A percentile compares a stretch with the other conserved stretches of the same genome.
These are phyloP conservation scores for Thaumetopoea pityocampa DNA, from an alignment of 1,140 invertebrate species.

Conservation along the genomic window DNA sequence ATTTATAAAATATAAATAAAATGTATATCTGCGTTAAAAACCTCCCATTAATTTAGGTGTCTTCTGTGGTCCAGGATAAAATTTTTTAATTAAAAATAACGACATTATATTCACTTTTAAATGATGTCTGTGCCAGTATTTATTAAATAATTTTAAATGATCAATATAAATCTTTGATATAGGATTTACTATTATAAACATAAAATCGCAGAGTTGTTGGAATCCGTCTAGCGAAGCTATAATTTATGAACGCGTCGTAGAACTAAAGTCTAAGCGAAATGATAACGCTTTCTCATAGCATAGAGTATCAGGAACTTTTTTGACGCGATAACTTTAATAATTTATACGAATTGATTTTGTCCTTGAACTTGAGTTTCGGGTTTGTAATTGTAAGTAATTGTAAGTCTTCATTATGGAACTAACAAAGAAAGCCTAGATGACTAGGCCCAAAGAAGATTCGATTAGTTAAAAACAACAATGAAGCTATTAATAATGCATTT, in stretches of 20 bases:
- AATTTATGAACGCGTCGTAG: constrained; percentile 44
- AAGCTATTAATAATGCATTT: constrained; percentile 45
- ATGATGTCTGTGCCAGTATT: too few species aligned
- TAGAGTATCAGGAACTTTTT: too few species aligned
- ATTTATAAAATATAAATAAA: too few species aligned
- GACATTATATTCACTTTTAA: too few species aligned
- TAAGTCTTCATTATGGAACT: constrained; percentile 40
- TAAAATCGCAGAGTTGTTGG: constrained; percentile 45
- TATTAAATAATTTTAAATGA: too few species aligned
- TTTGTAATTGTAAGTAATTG: too few species aligned
- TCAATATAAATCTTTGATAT: too few species aligned
- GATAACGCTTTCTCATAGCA: constrained; percentile 36
- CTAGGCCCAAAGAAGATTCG: constrained; percentile 19
- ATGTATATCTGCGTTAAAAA: too few species aligned
- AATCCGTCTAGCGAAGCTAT: constrained; percentile 35
- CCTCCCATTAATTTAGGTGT: too few species aligned
- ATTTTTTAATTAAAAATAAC: too few species aligned
- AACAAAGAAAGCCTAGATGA: constrained; percentile 44
- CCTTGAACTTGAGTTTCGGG: too few species aligned
- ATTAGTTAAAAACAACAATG: constrained; percentile 21
- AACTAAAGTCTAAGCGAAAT: constrained; percentile 63
- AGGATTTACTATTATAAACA: constrained; percentile 1
- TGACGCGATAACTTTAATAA: constrained; percentile 15
- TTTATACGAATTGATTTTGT: constrained; percentile 18
- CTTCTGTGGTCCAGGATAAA: too few species aligned